A percentile compares a stretch with the other conserved stretches of the same genome.
Conservation (phyloP, 2,797 vertebrate species). For the Pterois miles region DNA sequence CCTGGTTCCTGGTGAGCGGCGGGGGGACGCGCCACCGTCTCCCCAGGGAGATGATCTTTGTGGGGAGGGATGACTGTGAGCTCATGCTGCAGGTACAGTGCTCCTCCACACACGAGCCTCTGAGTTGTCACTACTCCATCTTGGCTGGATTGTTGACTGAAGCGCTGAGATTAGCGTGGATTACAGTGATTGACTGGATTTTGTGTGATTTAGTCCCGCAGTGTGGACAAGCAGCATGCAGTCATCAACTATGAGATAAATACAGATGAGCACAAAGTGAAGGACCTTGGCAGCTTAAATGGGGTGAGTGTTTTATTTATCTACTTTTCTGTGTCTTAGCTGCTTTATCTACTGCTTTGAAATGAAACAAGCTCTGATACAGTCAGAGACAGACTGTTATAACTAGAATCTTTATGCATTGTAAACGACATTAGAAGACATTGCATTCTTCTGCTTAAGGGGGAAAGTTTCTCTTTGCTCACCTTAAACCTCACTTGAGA, state of each 20-base stretch:
- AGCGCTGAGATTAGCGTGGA: slow-evolving; percentile 39
- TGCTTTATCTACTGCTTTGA: not conserved
- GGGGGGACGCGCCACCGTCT: slow-evolving; percentile 95
- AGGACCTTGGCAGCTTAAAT: slow-evolving; percentile 96
- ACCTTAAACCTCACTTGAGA: not conserved
- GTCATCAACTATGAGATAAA: slow-evolving; percentile 95
- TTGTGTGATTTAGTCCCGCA: slow-evolving; percentile 88
- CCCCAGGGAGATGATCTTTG: slow-evolving; percentile 98
- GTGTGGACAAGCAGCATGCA: slow-evolving; percentile 98
- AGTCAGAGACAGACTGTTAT: not conserved
- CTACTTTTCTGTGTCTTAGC: not conserved
- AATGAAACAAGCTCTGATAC: not conserved
- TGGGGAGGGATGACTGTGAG: slow-evolving; percentile 97
- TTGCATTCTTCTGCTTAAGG: not conserved
- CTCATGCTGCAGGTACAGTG: slow-evolving; percentile 95
- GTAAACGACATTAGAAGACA: not conserved
- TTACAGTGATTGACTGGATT: slow-evolving; percentile 58
- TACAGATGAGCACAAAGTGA: slow-evolving; percentile 93
- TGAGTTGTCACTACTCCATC: not conserved
- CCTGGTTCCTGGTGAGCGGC: slow-evolving; percentile 98
- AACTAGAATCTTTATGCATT: not conserved
- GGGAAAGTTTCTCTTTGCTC: not conserved
- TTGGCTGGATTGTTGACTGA: slow-evolving; percentile 20
- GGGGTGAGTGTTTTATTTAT: slow-evolving; percentile 87
- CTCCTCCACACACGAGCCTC: not conserved